Percentiles rank a stretch among this genome's conserved stretches.
These are phyloP conservation scores for Andrena praecox DNA, from an alignment of 2,888 invertebrate species.

Conservation along the genomic window DNA sequence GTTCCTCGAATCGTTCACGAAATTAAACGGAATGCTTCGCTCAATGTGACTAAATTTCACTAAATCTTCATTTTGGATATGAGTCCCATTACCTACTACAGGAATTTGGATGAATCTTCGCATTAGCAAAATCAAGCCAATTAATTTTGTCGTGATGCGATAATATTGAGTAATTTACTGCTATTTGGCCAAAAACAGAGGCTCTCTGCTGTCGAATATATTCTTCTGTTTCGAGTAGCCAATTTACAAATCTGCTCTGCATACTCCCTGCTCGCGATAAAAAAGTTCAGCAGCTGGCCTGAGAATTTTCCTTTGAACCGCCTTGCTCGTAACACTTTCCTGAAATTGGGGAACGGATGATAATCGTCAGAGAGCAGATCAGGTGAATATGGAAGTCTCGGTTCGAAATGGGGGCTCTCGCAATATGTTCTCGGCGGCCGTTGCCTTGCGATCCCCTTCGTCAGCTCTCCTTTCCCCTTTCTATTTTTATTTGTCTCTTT, in stretches of 20 bases:
- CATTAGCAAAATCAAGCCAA: neutral
- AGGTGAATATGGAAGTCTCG: constrained; percentile 31
- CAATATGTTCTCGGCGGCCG: constrained; percentile 21
- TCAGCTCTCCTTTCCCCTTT: neutral
- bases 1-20: neutral
- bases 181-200: neutral
- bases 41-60: too few relatives aligned
- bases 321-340: constrained; percentile 13
- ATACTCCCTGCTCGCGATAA: constrained; percentile 1
- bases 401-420: constrained; percentile 15
- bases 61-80: too few relatives aligned
- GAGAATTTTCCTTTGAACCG: constrained; percentile 13
- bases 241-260: constrained; percentile 5
- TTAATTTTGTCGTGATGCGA: neutral
- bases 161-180: neutral
- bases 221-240: neutral
- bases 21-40: neutral
- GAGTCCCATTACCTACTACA: neutral
- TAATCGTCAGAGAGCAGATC: constrained; percentile 30
- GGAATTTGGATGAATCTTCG: neutral
- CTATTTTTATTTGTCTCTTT: neutral
- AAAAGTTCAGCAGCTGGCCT: constrained; percentile 25
- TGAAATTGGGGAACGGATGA: constrained; percentile 32
- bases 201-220: neutral
- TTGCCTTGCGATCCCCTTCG: constrained; percentile 6